These are phyloP conservation scores for Cirrhinus molitorella DNA, from an alignment of 2,797 vertebrate genomes.

Conservation along the genomic window DNA sequence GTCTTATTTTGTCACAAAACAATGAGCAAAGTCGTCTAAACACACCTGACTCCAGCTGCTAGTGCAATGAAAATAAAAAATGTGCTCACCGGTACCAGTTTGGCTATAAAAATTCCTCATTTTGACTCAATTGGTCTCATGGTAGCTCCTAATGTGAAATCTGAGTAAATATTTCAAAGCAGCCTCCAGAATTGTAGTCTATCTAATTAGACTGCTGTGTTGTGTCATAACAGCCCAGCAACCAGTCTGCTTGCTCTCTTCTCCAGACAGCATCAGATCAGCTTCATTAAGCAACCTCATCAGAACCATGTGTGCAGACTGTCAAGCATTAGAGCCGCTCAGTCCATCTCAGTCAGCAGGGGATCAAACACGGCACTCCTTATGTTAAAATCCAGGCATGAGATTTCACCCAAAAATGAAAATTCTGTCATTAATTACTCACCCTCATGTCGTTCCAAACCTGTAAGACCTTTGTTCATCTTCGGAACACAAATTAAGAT, in stretches of 20 bases:
- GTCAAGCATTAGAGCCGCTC: neutral
- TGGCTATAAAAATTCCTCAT: constrained; percentile 5
- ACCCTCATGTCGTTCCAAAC: too few relatives aligned
- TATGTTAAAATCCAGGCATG: neutral
- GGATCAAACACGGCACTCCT: neutral
- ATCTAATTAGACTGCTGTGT: constrained; percentile 26
- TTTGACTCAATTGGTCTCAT: constrained; percentile 20
- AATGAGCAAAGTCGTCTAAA: neutral
- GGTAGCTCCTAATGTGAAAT: constrained; percentile 13
- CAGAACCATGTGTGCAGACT: neutral
- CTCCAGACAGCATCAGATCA: constrained; percentile 30
- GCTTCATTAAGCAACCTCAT: constrained; percentile 33
- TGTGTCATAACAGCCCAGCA: neutral
- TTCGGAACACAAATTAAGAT: too few relatives aligned
- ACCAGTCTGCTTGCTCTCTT: neutral
- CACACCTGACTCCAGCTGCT: neutral
- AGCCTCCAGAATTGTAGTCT: neutral
- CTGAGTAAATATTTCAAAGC: constrained; percentile 36
- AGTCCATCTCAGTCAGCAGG: constrained; percentile 1
- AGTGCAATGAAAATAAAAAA: neutral
- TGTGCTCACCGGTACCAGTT: neutral
- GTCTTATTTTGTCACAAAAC: neutral
- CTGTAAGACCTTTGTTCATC: too few relatives aligned
- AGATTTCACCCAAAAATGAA: neutral
- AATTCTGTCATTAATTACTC: too few relatives aligned